Base-by-base conservation (phyloP, 2,113 vertebrate genomes). In the Pipa parva region DNA sequence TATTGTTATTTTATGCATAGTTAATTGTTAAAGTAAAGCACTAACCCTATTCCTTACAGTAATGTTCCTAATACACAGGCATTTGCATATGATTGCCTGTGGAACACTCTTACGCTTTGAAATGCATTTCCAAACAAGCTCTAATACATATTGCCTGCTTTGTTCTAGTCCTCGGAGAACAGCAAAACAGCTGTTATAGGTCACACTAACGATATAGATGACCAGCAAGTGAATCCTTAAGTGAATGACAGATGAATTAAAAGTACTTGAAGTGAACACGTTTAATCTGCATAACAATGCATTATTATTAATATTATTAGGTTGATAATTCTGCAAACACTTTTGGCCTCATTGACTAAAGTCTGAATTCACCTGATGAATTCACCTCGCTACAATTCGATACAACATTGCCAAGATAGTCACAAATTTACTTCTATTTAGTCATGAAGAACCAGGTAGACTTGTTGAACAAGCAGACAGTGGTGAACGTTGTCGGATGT, bases 161-260 rank as follows among this genome's bases (percentile, higher is more conserved):
- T 59, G 56, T 60, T 49, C 15, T 50, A 59, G 17, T 37, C 64
- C 58, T 70, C 15, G 45, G 48, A 70, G 49, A 29, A 61, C 21
- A 59, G 71, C 71, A 57, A 77, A 74, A 46, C 5, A 63, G 58
- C 72, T 66, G 57, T 39, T 72, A 25, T 46, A 21, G 33, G n/a
- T 63, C 36, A 59, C 25, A 15, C 8, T 72, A 73, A 77, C 59
- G 75, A 75, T 78, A 10, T 77, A 11, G 29, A 36, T 11, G n/a
- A 64, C 72, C 71, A 79, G 36, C 70, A 49, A 2, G 0, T 37
- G 63, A 27, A 67, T 64, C 61, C 55, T 37, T 27, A 42, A 70
- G 57, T 52, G 48, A 26, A 52, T 29, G 66, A 61, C 33, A 28
- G 49, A 33, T 70, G 66, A 70, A 70, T 70, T 60, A 70, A 70